Conservation (phyloP, 1,140 invertebrate species). For the Bombus superbus region DNA sequence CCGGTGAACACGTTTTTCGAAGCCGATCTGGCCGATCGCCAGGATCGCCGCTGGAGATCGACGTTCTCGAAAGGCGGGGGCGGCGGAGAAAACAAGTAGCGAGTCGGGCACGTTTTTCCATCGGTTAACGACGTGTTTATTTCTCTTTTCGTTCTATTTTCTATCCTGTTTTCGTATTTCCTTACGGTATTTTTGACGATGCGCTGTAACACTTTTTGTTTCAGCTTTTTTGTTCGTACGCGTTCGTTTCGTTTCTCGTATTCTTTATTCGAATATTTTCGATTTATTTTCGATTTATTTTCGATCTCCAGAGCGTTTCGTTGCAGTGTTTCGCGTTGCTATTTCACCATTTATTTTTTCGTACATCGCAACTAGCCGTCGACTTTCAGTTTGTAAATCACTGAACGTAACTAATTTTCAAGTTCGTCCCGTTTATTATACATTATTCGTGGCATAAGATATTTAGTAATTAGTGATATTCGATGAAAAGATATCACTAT, state of each 20-base stretch:
- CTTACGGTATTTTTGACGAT: neutral
- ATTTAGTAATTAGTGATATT: too few relatives aligned
- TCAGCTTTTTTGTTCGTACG: neutral
- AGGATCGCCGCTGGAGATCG: conserved; percentile 5
- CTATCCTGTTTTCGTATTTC: neutral
- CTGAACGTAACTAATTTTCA: too few relatives aligned
- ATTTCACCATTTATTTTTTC: neutral
- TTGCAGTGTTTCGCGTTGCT: too few relatives aligned
- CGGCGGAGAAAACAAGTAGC: neutral
- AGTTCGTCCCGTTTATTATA: too few relatives aligned
- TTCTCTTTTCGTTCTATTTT: neutral
- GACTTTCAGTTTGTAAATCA: neutral
- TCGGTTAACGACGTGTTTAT: conserved; percentile 9
- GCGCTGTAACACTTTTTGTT: neutral
- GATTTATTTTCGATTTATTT: too few relatives aligned
- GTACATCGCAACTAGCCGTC: neutral
- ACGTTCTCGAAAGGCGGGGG: conserved; percentile 8
- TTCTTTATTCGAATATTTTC: neutral
- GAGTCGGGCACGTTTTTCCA: neutral
- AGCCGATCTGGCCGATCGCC: conserved; percentile 20
- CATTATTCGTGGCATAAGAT: too few relatives aligned
- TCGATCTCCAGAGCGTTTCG: neutral
- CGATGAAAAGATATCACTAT: too few relatives aligned
- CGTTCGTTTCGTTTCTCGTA: neutral
- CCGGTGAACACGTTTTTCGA: neutral